Base-by-base conservation (phyloP, 2,113 vertebrate species). In the Glaucidium brasilianum region DNA sequence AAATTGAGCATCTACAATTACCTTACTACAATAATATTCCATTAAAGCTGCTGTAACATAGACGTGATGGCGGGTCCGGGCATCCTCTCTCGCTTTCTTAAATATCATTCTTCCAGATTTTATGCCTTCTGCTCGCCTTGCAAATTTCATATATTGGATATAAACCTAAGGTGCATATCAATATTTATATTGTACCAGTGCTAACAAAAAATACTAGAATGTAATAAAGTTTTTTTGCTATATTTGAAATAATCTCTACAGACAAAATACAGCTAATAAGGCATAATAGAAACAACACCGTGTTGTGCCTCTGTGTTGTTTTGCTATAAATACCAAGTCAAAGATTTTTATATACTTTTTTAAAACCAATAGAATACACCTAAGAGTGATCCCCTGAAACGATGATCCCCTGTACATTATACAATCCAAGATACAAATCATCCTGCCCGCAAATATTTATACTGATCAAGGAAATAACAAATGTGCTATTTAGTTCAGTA, bases 1-100 rank as follows among this genome's bases (percentile, higher is more conserved):
- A 59, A 50, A 47, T 3, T 20, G 18, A 85, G 84, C 89, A 37
- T 16, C n/a, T 69, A 4, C 5, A 55, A 32, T 98, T 96, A 99
- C 99, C 98, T 99, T 99, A 97, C 99, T 99, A 97, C 99, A 99
- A 95, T 99, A 99, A 98, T 99, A 99, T 64, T 99, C 99, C 99
- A 99, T 99, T 90, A 99, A 98, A n/a, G 99, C 99, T 80, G 99
- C 99, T 3, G 99, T 99, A 32, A 99, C 99, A 26, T 99, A 99
- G 93, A 99, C 99, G 35, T 99, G 99, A 92, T 99, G 99, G 64
- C 99, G 99, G 3, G 99, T 99, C 83, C 99, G 99, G 16, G 95
- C 80, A 88, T 99, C 99, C 96, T 99, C 99, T 93, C 99, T 97
- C n/a, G 99, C 99, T 88, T 99, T 99, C 97, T 99, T 99, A 98